Evolutionary conservation across 2,797 vertebrate genomes (phyloP).

Genomic region (Scleropages formosus): DNA sequence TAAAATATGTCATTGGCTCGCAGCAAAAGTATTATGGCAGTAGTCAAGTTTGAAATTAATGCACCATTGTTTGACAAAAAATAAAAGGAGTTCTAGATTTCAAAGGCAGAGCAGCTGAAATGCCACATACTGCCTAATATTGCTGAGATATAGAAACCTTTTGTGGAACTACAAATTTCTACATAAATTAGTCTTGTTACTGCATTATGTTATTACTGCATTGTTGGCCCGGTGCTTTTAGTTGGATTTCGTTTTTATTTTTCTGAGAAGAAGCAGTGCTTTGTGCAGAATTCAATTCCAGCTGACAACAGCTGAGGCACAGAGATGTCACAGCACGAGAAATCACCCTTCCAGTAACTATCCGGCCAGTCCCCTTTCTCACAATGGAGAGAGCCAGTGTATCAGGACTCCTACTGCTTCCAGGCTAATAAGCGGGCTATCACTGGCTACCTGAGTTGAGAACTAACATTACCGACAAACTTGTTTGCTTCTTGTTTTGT

Average conservation of each 20-base stretch:
- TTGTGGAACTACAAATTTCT: background rate
- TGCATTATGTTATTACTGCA: background rate
- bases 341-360: background rate
- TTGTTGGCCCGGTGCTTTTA: background rate
- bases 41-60: background rate
- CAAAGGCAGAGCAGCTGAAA: background rate
- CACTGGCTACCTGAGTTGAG: background rate
- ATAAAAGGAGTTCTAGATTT: background rate
- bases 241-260: background rate
- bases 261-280: background rate
- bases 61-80: conserved; percentile 8
- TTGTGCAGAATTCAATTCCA: too few relatives aligned
- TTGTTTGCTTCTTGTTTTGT: background rate
- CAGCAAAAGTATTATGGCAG: too few relatives aligned
- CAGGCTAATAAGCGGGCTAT: background rate
- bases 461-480: background rate
- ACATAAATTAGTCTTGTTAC: background rate
- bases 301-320: background rate
- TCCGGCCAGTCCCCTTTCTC: background rate
- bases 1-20: background rate
- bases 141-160: conserved; percentile 10
- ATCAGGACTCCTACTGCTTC: background rate
- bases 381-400: background rate
- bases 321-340: background rate
- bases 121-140: background rate